Evolutionary conservation across 2,888 invertebrate genomes (phyloP).

Genomic region (Ypsolopha sequella): DNA sequence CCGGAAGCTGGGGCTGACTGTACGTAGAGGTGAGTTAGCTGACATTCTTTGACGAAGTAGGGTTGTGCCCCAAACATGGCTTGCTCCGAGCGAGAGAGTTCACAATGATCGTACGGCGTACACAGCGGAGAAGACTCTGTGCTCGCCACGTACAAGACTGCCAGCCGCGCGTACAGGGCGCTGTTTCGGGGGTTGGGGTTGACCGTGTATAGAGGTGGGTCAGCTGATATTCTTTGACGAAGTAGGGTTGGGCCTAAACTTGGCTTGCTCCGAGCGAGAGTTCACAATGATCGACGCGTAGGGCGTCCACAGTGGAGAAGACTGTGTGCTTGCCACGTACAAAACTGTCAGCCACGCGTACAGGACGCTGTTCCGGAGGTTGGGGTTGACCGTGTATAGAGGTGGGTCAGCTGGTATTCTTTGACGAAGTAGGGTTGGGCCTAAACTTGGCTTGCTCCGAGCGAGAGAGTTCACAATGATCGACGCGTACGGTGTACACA

Average conservation of each 20-base stretch:
- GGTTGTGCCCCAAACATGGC: conserved; percentile 74
- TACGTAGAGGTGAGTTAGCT: conserved; percentile 72
- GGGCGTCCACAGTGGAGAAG: conserved; percentile 78
- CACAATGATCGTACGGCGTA: conserved; percentile 93
- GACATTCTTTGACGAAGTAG: neutral
- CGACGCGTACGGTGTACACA: conserved; percentile 91
- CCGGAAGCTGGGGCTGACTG: conserved; percentile 74
- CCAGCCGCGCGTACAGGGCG: conserved; percentile 74
- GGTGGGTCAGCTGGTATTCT: conserved; percentile 53
- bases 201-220: neutral
- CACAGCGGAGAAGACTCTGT: conserved; percentile 76
- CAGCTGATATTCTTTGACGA: neutral
- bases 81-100: conserved; percentile 91
- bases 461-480: conserved; percentile 95
- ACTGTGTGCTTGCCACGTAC: conserved; percentile 77
- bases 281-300: conserved; percentile 98
- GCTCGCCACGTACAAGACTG: conserved; percentile 72
- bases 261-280: conserved; percentile 87
- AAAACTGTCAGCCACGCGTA: conserved; percentile 75
- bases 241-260: conserved; percentile 77
- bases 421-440: neutral
- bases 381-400: conserved; percentile 78
- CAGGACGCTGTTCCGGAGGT: conserved; percentile 71
- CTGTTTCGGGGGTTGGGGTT: conserved; percentile 64
- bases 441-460: conserved; percentile 85